phyloP scores from a whole-genome alignment of 2,797 vertebrate species.

The Syngnathus acus region DNA sequence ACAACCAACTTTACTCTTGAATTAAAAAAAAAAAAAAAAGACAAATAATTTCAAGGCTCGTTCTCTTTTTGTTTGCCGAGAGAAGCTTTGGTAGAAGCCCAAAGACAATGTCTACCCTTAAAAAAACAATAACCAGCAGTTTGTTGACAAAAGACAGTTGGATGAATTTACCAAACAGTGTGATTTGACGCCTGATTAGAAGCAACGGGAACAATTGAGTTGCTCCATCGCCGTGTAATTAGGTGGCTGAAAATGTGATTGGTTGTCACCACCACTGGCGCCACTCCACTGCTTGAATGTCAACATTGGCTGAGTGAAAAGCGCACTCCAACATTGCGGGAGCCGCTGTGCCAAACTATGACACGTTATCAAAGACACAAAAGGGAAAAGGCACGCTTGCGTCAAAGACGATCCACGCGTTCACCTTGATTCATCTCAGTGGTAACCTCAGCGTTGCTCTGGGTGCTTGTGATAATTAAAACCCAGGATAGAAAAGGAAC shows the following conservation, averaged over 20 bases:
- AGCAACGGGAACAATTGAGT: constrained; percentile 53
- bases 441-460: not conserved
- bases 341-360: constrained; percentile 37
- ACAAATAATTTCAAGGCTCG: too few relatives aligned
- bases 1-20: not conserved
- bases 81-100: too few relatives aligned
- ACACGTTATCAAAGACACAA: constrained; percentile 15
- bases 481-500: constrained; percentile 32
- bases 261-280: constrained; percentile 59
- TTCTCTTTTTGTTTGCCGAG: too few relatives aligned
- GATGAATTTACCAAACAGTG: constrained; percentile 30
- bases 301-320: constrained; percentile 63
- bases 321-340: constrained; percentile 49
- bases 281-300: constrained; percentile 61
- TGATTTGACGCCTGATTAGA: constrained; percentile 45
- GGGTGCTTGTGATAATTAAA: constrained; percentile 40
- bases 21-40: too few relatives aligned
- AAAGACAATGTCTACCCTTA: too few relatives aligned
- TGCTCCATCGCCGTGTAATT: constrained; percentile 49
- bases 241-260: constrained; percentile 61
- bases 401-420: not conserved
- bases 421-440: constrained; percentile 29
- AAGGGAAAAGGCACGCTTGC: not conserved
- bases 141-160: not conserved
- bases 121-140: too few relatives aligned